Conservation (phyloP, 2,888 invertebrate genomes). For the Cordilura impudica region DNA sequence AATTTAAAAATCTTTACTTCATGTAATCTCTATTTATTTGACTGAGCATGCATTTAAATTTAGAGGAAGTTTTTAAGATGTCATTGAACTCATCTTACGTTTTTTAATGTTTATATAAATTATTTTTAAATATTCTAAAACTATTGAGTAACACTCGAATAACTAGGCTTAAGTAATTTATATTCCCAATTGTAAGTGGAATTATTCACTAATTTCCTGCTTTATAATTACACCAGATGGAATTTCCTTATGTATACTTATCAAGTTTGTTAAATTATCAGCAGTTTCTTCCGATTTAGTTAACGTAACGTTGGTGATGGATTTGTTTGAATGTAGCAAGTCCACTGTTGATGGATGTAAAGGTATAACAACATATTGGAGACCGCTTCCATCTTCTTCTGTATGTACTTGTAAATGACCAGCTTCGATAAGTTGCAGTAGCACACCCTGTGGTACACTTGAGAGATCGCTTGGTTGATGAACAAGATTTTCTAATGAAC, state of each 20-base stretch:
- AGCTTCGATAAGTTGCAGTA: conserved; percentile 36
- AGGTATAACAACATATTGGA: conserved; percentile 77
- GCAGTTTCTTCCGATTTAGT: not conserved
- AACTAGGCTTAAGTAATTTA: not conserved
- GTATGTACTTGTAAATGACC: conserved; percentile 50
- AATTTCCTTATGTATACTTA: not conserved
- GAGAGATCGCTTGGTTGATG: conserved; percentile 8
- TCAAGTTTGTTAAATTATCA: not conserved
- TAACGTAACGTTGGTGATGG: not conserved
- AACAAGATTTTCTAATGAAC: not conserved
- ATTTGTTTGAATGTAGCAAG: not conserved
- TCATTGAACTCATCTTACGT: too few species aligned
- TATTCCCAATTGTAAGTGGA: not conserved
- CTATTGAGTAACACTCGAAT: too few species aligned
- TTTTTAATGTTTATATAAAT: too few species aligned
- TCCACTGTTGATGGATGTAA: conserved; percentile 65
- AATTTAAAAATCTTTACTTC: too few species aligned
- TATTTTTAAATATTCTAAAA: too few species aligned
- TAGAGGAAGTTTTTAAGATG: too few species aligned
- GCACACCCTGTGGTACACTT: conserved; percentile 41
- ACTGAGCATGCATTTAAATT: too few species aligned
- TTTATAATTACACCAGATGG: not conserved
- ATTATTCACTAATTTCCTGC: not conserved
- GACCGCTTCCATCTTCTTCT: conserved; percentile 67
- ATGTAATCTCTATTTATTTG: too few species aligned